Evolutionary conservation across 2,113 vertebrate genomes (phyloP).

Genomic region (Tragelaphus scriptus): DNA sequence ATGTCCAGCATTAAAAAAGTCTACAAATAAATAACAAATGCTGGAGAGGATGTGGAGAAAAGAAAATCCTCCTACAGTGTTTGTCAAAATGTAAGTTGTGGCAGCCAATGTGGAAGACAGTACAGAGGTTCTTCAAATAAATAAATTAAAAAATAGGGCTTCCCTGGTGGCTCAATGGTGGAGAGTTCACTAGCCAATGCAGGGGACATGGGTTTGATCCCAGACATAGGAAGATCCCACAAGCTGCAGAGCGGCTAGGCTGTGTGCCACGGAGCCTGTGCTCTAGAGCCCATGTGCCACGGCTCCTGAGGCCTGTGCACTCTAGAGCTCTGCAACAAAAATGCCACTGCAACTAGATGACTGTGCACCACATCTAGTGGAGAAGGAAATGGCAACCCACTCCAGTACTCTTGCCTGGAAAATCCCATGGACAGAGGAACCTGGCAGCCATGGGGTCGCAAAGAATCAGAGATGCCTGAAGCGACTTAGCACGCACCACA

Average conservation of each 20-base stretch:
- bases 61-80: not conserved
- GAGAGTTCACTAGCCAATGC: not conserved
- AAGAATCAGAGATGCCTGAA: not conserved
- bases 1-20: not conserved
- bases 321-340: not conserved
- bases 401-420: not conserved
- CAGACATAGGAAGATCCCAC: not conserved
- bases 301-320: not conserved
- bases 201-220: not conserved
- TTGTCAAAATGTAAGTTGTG: not conserved
- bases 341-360: not conserved
- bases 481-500: not conserved
- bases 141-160: not conserved
- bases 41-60: not conserved
- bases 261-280: not conserved
- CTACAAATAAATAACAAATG: not conserved
- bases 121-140: not conserved
- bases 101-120: not conserved
- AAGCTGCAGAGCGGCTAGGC: not conserved
- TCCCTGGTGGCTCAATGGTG: not conserved
- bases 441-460: not conserved
- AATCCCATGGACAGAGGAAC: not conserved
- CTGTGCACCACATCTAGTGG: not conserved
- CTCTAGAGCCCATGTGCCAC: not conserved
- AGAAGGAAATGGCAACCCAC: not conserved